phyloP scores from a whole-genome alignment of 2,888 invertebrate genomes.

The Eristalis arbustorum region DNA sequence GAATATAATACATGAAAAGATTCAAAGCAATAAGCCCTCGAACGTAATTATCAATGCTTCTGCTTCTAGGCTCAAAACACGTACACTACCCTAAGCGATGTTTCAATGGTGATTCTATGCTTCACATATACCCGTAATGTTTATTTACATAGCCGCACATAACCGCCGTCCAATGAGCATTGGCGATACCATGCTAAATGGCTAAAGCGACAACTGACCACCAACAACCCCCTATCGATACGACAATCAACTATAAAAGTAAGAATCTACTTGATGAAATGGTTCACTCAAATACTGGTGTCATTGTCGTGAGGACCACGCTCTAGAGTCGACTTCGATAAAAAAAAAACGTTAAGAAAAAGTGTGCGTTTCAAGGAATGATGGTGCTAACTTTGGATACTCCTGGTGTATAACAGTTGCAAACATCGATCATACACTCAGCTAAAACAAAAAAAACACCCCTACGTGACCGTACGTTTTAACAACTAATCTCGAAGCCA shows the following conservation, averaged over 20 bases:
- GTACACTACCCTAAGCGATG: constrained; percentile 15
- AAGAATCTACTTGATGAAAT: constrained; percentile 58
- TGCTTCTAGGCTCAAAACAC: neutral
- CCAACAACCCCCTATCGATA: constrained; percentile 14
- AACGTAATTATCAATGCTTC: constrained; percentile 32
- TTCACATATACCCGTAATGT: constrained; percentile 55
- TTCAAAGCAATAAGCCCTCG: constrained; percentile 51
- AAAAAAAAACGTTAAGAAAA: neutral
- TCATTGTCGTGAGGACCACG: constrained; percentile 45
- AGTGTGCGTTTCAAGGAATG: neutral
- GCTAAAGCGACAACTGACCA: constrained; percentile 56
- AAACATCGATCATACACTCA: neutral
- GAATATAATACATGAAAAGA: constrained; percentile 22
- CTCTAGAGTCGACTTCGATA: neutral
- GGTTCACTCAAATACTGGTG: constrained; percentile 62
- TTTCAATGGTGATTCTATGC: constrained; percentile 48
- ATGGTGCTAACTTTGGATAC: neutral
- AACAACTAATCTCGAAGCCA: constrained; percentile 57
- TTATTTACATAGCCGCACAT: constrained; percentile 53
- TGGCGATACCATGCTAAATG: constrained; percentile 33
- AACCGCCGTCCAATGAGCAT: constrained; percentile 32
- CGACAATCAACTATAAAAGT: constrained; percentile 66
- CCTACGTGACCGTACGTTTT: constrained; percentile 14
- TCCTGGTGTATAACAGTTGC: neutral
- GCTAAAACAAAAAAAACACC: neutral